Base-by-base conservation (phyloP, 2,113 vertebrate genomes). In the Halcyon malimbica region DNA sequence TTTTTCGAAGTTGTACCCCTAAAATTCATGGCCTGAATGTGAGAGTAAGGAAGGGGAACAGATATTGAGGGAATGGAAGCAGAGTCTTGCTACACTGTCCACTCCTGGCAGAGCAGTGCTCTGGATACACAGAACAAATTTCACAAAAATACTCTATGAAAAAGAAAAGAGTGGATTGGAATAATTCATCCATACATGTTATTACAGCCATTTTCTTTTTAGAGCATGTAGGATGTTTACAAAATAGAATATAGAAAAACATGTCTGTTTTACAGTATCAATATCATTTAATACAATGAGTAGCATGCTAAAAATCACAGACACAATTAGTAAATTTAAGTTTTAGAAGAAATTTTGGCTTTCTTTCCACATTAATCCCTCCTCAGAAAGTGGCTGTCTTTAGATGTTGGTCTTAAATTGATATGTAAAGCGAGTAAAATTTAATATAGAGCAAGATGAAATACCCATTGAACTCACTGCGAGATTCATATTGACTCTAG, bases 301-400 rank as follows among this genome's bases (percentile, higher is more conserved):
- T 31, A 53, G 48, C 65, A 37, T 31, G n/a, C 16, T 57, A 33
- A 70, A 81, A 75, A 54, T 82, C 26, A 48, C 23, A 78, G 56
- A 51, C 17, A 23, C 28, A 24, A 75, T 75, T 85, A 92, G 59
- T 28, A 46, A 69, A 46, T 76, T 14, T 76, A 54, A 25, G 18
- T 90, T 85, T 88, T 63, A 63, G 37, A 70, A 70, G 56, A 53
- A 35, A 23, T 33, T 88, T 50, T 63, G 29, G 5, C 33, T 70
- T 85, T 41, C 54, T 75, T 78, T 75, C 50, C n/a, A 41, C 13
- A 21, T 78, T 67, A 24, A 93, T 76, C 39, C 41, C 3, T 75
- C 83, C n/a, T 82, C 67, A 90, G 51, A 88, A 90, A 79, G 48
- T n/a, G 33, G 4, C 85, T 54, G 23, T 76, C 57, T 68, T 95